These are phyloP conservation scores for Anarrhichthys ocellatus DNA, from an alignment of 2,113 vertebrate species.

Conservation along the genomic window DNA sequence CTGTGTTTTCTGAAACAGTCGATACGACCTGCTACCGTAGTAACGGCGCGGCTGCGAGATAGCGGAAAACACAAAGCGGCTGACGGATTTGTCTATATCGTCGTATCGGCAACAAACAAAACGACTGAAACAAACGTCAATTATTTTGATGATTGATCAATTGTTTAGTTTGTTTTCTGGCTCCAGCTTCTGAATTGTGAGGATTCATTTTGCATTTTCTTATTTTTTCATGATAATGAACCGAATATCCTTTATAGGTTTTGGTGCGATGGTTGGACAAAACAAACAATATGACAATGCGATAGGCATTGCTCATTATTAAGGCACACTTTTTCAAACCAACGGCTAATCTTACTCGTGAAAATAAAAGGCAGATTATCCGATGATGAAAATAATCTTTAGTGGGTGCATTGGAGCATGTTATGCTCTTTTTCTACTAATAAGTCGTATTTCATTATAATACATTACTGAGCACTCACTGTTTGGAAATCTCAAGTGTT, in stretches of 20 bases:
- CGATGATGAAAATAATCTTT: neutral
- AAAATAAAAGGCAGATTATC: neutral
- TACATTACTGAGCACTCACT: neutral
- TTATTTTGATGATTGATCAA: neutral
- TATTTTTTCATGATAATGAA: neutral
- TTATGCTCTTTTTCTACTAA: neutral
- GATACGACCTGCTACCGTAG: neutral
- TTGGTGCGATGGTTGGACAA: neutral
- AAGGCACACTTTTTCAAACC: neutral
- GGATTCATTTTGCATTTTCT: neutral
- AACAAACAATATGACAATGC: neutral
- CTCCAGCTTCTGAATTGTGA: neutral
- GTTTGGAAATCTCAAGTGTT: neutral
- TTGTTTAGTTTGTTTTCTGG: neutral
- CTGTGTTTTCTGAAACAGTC: no score
- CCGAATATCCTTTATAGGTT: neutral
- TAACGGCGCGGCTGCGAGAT: neutral
- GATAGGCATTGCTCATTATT: neutral
- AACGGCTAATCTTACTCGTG: neutral
- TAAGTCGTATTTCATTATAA: slow-evolving; percentile 5
- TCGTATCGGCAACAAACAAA: neutral
- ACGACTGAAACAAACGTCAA: neutral
- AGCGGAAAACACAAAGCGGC: no score
- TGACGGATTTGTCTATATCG: no score
- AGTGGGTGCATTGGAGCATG: neutral